These are phyloP conservation scores for Chamaea fasciata DNA, from an alignment of 2,113 vertebrate genomes.

Conservation along the genomic window DNA sequence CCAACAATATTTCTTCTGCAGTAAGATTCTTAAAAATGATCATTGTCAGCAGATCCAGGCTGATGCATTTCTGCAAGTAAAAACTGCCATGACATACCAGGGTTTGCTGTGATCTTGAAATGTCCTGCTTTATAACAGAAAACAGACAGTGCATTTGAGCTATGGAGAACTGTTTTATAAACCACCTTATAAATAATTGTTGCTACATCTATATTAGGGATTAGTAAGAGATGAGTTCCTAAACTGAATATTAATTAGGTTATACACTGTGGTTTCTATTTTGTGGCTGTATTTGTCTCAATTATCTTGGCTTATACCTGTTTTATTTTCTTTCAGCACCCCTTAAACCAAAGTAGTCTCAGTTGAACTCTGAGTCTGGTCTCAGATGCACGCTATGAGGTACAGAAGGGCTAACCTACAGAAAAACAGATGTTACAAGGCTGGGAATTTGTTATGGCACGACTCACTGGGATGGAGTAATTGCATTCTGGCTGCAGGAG, in stretches of 20 bases:
- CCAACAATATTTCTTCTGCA: background rate
- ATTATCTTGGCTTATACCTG: background rate
- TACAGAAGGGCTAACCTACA: background rate
- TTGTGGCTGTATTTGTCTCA: background rate
- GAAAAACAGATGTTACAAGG: background rate
- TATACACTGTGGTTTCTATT: background rate
- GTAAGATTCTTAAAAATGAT: background rate
- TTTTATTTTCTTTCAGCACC: background rate
- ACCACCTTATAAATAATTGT: background rate
- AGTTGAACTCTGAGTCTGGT: background rate
- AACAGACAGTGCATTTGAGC: background rate
- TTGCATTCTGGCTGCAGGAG: background rate
- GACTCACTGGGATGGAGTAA: background rate
- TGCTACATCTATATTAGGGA: background rate
- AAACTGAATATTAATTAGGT: background rate
- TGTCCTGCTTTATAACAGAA: background rate
- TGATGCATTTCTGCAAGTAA: background rate
- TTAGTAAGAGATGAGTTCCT: background rate
- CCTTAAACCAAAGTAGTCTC: background rate
- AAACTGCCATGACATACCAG: background rate
- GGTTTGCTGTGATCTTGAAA: background rate
- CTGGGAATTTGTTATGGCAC: background rate
- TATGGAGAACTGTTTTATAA: background rate
- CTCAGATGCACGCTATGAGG: background rate
- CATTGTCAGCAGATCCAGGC: background rate